A percentile compares a stretch with the other conserved stretches of the same genome.
phyloP scores from a whole-genome alignment of 30 jellyfish, hydroid and myxozoan genomes.

The Pseudorhiza aurosa region DNA sequence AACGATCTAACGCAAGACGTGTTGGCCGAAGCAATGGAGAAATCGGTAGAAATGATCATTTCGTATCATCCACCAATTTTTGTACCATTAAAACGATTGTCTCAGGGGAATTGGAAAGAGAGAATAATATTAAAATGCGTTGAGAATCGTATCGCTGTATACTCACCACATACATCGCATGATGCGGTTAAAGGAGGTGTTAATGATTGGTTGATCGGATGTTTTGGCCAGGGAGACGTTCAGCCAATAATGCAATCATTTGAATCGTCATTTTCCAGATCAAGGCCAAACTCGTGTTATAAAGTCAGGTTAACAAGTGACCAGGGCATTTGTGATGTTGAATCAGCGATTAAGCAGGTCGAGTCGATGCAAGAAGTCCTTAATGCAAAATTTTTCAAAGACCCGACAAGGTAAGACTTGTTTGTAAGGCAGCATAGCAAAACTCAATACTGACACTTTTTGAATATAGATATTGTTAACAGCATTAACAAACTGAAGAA shows the following conservation, averaged over 20 bases:
- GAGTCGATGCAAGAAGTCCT: background rate
- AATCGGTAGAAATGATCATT: slow-evolving; percentile 68
- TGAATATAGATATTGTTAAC: too few relatives aligned
- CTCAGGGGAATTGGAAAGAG: slow-evolving; percentile 87
- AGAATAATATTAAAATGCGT: slow-evolving; percentile 67
- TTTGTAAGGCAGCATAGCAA: too few relatives aligned
- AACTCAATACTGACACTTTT: too few relatives aligned
- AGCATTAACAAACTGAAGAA: too few relatives aligned
- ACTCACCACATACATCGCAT: slow-evolving; percentile 93
- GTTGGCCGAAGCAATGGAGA: slow-evolving; percentile 71
- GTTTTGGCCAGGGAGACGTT: slow-evolving; percentile 67
- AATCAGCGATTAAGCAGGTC: background rate
- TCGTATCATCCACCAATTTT: slow-evolving; percentile 99
- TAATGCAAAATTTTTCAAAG: background rate
- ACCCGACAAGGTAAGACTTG: background rate
- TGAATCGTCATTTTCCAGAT: slow-evolving; percentile 7
- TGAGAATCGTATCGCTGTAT: slow-evolving; percentile 90
- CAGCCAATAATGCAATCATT: slow-evolving; percentile 37
- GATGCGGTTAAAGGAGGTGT: slow-evolving; percentile 97
- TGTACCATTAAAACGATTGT: slow-evolving; percentile 67
- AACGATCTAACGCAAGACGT: slow-evolving; percentile 93
- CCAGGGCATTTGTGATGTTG: background rate
- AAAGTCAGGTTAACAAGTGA: background rate
- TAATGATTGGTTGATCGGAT: slow-evolving; percentile 87
- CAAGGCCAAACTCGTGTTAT: slow-evolving; percentile 26